Evolutionary conservation across 2,113 vertebrate species (phyloP).

Genomic region (Ia io): DNA sequence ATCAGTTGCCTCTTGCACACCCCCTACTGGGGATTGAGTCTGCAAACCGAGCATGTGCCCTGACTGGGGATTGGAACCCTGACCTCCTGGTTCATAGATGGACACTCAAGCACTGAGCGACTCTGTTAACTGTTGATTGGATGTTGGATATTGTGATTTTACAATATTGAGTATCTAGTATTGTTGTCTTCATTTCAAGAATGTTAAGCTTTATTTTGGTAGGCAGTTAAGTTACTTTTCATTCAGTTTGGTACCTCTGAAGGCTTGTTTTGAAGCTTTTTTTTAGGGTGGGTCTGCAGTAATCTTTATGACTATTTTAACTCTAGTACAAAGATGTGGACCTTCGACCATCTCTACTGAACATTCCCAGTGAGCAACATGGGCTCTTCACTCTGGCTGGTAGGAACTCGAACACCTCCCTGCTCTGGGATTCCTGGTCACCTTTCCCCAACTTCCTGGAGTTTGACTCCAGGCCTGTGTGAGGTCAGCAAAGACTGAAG

Average conservation of each 20-base stretch:
- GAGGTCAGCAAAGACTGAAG: not conserved
- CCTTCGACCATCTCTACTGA: not conserved
- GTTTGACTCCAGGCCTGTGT: not conserved
- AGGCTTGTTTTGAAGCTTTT: slow-evolving; percentile 17
- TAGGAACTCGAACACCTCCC: not conserved
- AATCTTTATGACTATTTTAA: not conserved
- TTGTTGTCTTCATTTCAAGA: not conserved
- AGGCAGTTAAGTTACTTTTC: not conserved
- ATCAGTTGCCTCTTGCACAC: not conserved
- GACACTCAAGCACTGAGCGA: not conserved
- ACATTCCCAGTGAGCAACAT: not conserved
- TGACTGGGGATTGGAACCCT: not conserved
- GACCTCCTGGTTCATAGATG: too few species aligned
- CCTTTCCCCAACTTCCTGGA: not conserved
- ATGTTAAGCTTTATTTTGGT: not conserved
- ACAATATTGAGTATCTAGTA: not conserved
- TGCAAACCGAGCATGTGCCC: not conserved
- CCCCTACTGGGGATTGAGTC: not conserved
- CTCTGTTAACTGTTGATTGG: not conserved
- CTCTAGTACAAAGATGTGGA: not conserved
- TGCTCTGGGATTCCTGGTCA: not conserved
- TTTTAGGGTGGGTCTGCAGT: not conserved
- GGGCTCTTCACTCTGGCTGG: not conserved
- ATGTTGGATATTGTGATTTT: not conserved
- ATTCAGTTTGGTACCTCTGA: not conserved